Conservation (phyloP, 2,797 vertebrate species). For the Sebastes kiyomatsui region DNA sequence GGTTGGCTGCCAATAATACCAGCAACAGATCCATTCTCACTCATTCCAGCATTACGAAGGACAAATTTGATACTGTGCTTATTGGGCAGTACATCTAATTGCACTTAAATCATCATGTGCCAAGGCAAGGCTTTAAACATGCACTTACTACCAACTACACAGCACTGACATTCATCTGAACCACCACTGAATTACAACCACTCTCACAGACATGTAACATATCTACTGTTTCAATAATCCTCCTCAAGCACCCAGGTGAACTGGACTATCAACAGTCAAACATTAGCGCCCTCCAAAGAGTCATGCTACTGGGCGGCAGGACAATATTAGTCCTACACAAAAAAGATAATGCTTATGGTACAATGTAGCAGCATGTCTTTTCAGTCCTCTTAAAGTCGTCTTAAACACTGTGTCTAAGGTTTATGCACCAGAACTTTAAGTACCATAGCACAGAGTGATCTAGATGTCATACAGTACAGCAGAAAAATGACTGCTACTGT, state of each 20-base stretch:
- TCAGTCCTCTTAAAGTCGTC: neutral
- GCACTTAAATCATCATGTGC: slow-evolving; percentile 67
- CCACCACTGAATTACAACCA: slow-evolving; percentile 32
- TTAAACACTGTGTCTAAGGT: slow-evolving; percentile 2
- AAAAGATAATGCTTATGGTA: slow-evolving; percentile 12
- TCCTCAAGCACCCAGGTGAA: slow-evolving; percentile 16
- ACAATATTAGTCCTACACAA: neutral
- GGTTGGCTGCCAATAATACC: slow-evolving; percentile 10
- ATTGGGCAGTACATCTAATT: slow-evolving; percentile 62
- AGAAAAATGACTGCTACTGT: neutral
- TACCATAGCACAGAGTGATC: slow-evolving; percentile 8
- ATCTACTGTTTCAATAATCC: slow-evolving; percentile 9
- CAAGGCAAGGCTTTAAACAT: slow-evolving; percentile 50
- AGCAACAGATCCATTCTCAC: slow-evolving; percentile 24
- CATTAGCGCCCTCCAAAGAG: neutral
- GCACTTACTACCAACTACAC: slow-evolving; percentile 47
- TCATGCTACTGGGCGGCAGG: slow-evolving; percentile 1
- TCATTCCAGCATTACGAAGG: slow-evolving; percentile 20
- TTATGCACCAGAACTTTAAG: slow-evolving; percentile 19
- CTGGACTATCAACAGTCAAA: slow-evolving; percentile 18
- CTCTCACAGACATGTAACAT: slow-evolving; percentile 29
- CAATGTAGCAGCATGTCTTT: slow-evolving; percentile 46
- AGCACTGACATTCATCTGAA: slow-evolving; percentile 59
- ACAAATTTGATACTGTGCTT: slow-evolving; percentile 43
- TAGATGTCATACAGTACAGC: slow-evolving; percentile 3